Evolutionary conservation across 92 coral and sea anemone genomes (phyloP), one percentile per base, ranked within the genome.

Genomic region (Palythoa caribaeorum): DNA sequence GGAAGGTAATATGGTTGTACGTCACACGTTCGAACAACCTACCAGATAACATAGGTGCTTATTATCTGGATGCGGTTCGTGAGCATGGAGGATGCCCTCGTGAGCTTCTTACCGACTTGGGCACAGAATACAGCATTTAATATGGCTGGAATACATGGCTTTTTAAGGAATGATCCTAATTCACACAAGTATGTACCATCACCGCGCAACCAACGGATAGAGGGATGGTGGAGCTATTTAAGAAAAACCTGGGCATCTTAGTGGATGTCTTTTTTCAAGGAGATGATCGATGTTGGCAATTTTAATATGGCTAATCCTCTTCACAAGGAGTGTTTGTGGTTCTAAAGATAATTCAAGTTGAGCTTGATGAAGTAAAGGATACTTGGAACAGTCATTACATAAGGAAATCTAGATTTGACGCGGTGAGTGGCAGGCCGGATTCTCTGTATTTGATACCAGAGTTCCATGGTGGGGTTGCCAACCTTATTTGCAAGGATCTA

Each of bases 221-320:
- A 71, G 52, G 76, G 76, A 38, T 71, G 76, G 76, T 71, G 76
- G 52, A 38, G 76, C 17, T 71, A 10, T 71, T 17, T 71, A 10
- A 71, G 44, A 17, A 71, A 71, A 71, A 14, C 38, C 19, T 71
- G 52, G 76, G 76, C 76, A 12, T 71, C 76, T 12, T 71, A 52
- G 52, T 71, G 76, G 76, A 37, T 71, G 17, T 12, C 5, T 3
- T 71, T 71, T 38, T 71, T 71, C 19, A 38, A 71, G 51, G 76
- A 71, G 6, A 71, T 71, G 76, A 10, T 14, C 21, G 76, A 71
- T 11, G 5, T 13, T 3, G 50, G 76, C 76, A 21, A 13, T 11
- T 19, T 71, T 71, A 71, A 12, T 71, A 71, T 38, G 76, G 76
- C 51, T 38, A 17, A 71, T 17, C 76, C 76, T 71, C 76, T 71